phyloP scores from a whole-genome alignment of 2,113 vertebrate genomes.

The Caracal caracal region DNA sequence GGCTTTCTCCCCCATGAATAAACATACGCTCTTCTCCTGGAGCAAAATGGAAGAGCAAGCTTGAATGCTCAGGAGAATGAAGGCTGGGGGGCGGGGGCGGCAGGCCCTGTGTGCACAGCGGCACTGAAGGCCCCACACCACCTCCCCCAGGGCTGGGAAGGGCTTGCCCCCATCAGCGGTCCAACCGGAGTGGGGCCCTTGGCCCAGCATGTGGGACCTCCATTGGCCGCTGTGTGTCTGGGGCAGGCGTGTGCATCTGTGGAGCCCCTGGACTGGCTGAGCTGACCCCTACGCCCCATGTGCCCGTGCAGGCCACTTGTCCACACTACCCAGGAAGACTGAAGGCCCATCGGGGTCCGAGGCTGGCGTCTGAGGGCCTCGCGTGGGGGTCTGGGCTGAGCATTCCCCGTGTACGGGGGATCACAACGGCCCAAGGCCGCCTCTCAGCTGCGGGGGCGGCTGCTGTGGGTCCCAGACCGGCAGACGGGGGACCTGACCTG shows the following conservation, averaged over 20 bases:
- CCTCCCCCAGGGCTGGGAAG: background rate
- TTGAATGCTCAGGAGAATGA: background rate
- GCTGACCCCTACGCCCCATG: background rate
- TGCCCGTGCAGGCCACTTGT: background rate
- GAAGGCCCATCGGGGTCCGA: background rate
- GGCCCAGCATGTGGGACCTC: background rate
- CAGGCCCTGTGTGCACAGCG: background rate
- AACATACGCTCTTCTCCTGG: background rate
- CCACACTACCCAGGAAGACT: background rate
- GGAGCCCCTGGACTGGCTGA: no score
- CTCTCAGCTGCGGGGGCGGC: rapidly evolving
- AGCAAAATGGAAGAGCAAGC: background rate
- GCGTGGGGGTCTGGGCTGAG: background rate
- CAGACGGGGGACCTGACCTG: background rate
- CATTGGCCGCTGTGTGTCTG: background rate
- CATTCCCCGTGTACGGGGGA: background rate
- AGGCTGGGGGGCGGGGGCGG: background rate
- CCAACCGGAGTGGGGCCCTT: rapidly evolving
- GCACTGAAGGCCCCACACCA: rapidly evolving
- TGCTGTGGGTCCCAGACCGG: background rate
- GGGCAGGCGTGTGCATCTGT: background rate
- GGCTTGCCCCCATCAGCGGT: background rate
- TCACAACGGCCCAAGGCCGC: background rate
- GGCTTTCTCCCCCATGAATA: background rate
- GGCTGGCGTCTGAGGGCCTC: background rate